These are phyloP conservation scores for Caranx melampygus DNA, from an alignment of 2,113 vertebrate genomes.

Conservation along the genomic window DNA sequence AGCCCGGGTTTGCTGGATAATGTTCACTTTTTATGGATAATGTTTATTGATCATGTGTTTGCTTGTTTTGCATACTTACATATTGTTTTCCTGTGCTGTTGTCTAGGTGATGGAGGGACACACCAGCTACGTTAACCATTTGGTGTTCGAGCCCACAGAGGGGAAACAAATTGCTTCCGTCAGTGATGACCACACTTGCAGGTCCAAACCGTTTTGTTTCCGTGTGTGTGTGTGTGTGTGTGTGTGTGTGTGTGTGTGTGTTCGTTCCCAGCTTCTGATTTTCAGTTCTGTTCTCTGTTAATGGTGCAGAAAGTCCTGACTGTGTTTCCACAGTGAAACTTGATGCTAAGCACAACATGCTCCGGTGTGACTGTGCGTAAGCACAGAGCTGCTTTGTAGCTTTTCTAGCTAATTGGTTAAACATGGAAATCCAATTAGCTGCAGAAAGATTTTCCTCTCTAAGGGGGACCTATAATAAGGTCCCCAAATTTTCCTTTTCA, in stretches of 20 bases:
- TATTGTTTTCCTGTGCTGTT: slow-evolving; percentile 52
- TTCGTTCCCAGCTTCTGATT: slow-evolving; percentile 67
- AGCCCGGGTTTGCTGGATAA: slow-evolving; percentile 13
- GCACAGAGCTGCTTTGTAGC: slow-evolving; percentile 72
- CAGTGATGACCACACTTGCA: slow-evolving; percentile 98
- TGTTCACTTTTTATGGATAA: neutral
- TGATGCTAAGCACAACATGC: slow-evolving; percentile 82
- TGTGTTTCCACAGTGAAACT: slow-evolving; percentile 82
- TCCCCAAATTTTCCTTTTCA: slow-evolving; percentile 71
- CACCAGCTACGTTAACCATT: slow-evolving; percentile 93
- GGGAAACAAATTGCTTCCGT: slow-evolving; percentile 96
- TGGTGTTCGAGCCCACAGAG: slow-evolving; percentile 93
- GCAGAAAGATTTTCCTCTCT: slow-evolving; percentile 62
- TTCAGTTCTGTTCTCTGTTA: slow-evolving; percentile 84
- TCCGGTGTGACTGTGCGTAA: slow-evolving; percentile 74
- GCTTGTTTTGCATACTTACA: slow-evolving; percentile 37
- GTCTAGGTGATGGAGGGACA: slow-evolving; percentile 92
- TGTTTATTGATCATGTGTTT: slow-evolving; percentile 20
- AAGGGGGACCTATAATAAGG: slow-evolving; percentile 47
- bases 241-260: slow-evolving; percentile 24
- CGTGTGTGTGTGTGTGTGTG: slow-evolving; percentile 22
- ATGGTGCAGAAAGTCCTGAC: slow-evolving; percentile 85
- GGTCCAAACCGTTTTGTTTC: slow-evolving; percentile 83
- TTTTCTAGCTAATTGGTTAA: slow-evolving; percentile 84
- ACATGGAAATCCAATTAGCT: slow-evolving; percentile 85